phyloP scores from a whole-genome alignment of 2,113 vertebrate genomes.

The Turnix velox region DNA sequence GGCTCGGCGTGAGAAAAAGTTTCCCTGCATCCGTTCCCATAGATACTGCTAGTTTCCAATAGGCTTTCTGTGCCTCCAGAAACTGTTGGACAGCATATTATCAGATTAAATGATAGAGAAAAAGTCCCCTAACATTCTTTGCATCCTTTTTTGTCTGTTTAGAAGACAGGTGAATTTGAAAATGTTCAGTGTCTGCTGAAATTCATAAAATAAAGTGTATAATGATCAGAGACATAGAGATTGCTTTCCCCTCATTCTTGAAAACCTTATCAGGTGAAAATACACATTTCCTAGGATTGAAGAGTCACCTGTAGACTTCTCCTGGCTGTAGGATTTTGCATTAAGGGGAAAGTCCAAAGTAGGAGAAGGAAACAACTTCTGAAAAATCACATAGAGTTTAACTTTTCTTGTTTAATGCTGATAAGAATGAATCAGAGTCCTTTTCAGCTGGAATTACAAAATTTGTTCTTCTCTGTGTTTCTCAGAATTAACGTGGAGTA shows the following conservation, averaged over 20 bases:
- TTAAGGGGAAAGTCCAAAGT: not conserved
- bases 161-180: not conserved
- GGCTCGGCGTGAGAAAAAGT: not conserved
- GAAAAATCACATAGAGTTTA: not conserved
- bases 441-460: not conserved
- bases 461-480: not conserved
- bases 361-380: not conserved
- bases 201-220: not conserved
- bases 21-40: not conserved
- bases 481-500: not conserved
- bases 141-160: not conserved
- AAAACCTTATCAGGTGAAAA: not conserved
- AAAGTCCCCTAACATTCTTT: not conserved
- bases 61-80: not conserved
- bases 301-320: not conserved
- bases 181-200: not conserved
- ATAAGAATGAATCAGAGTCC: not conserved
- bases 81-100: not conserved
- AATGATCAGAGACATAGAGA: not conserved
- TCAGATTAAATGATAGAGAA: not conserved
- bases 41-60: not conserved
- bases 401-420: not conserved
- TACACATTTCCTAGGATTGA: not conserved
- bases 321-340: not conserved
- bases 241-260: not conserved